phyloP scores from a whole-genome alignment of 2,113 vertebrate species.

The Coptodon bakossiorum region DNA sequence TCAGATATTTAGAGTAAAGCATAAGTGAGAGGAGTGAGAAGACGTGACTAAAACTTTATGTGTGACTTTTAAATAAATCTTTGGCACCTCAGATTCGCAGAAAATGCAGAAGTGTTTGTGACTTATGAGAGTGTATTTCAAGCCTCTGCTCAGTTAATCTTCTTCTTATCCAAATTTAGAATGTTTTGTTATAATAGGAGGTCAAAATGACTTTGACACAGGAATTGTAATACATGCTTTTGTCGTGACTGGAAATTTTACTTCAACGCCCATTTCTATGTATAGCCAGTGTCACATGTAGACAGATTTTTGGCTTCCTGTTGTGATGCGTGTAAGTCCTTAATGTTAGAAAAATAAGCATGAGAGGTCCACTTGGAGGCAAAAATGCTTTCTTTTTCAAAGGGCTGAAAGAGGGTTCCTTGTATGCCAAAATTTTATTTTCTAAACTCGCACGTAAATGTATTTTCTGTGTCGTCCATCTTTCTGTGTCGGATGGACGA shows the following conservation, averaged over 20 bases:
- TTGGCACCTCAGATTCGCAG: neutral
- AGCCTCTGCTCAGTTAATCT: neutral
- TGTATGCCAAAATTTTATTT: neutral
- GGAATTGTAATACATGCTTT: neutral
- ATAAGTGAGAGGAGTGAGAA: neutral
- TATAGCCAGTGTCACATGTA: neutral
- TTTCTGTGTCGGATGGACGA: neutral
- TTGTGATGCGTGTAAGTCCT: neutral
- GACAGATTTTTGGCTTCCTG: conserved; percentile 13
- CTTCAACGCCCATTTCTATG: neutral
- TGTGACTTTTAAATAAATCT: conserved; percentile 1
- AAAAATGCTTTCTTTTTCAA: neutral
- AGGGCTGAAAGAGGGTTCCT: neutral
- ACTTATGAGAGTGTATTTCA: neutral
- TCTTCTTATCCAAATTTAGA: neutral
- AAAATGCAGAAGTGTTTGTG: conserved; percentile 9
- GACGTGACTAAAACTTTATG: neutral
- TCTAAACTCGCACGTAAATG: neutral
- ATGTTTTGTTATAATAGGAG: neutral
- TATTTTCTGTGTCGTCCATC: neutral
- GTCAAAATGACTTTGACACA: neutral
- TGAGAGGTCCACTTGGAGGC: neutral
- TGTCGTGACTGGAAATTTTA: neutral
- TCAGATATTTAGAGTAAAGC: neutral
- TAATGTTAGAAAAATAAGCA: neutral